Conservation (phyloP, 2,888 invertebrate species). For the Heliconius charithonia region DNA sequence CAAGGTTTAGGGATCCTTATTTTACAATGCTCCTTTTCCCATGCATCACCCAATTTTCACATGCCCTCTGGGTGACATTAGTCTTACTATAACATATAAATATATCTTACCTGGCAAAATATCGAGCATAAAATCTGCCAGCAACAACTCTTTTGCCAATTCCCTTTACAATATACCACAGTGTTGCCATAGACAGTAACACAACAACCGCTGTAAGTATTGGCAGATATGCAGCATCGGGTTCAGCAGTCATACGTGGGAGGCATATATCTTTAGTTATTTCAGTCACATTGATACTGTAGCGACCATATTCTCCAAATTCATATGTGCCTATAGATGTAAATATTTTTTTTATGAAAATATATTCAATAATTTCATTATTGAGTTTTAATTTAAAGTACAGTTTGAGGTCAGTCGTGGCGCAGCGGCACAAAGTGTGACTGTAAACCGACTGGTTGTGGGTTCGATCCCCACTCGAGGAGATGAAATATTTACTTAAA, state of each 20-base stretch:
- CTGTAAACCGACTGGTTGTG: too few species aligned
- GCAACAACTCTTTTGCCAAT: constrained; percentile 74
- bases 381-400: too few species aligned
- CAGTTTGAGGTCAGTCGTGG: too few species aligned
- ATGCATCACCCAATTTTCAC: too few species aligned
- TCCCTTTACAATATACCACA: constrained; percentile 78
- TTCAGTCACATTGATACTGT: constrained; percentile 64
- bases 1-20: too few species aligned
- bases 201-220: constrained; percentile 74
- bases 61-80: not conserved
- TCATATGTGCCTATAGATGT: constrained; percentile 64
- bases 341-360: not conserved
- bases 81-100: not conserved
- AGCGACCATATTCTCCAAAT: constrained; percentile 77
- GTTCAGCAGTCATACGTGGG: constrained; percentile 75
- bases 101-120: constrained; percentile 70
- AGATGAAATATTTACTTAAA: too few species aligned
- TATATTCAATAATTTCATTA: not conserved
- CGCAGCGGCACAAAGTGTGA: too few species aligned
- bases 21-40: too few species aligned
- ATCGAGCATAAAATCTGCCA: constrained; percentile 71
- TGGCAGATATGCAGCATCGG: constrained; percentile 76
- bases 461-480: too few species aligned
- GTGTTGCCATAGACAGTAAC: constrained; percentile 76
- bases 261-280: constrained; percentile 57